Evolutionary conservation across 2,113 vertebrate genomes (phyloP), one percentile per base, ranked within the genome.

Genomic region (Anseranas semipalmata): DNA sequence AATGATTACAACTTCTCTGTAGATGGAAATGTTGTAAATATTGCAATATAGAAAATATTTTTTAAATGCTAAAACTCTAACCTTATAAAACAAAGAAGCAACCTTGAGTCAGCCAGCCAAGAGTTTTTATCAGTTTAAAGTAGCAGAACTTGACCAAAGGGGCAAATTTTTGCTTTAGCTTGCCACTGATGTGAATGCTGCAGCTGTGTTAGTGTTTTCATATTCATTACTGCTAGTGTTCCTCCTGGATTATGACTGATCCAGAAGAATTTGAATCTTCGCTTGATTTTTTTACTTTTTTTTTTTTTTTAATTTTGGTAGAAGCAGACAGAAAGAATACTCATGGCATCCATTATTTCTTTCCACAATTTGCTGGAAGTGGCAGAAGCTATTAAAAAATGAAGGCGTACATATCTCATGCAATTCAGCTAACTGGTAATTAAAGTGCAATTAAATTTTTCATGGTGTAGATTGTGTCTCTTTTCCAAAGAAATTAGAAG

Each of bases 361-460:
- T 95, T 92, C 93, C 75, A 90, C 85, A 96, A 88, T 97, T 97
- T 98, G 55, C 90, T 96, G 89, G 79, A 97, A 97, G 87, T 94
- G 81, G 71, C 95, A 97, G 95, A 97, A 94, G 80, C 94, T 97
- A 95, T 97, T 97, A 97, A 97, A 97, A 97, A 96, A 95, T 83
- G 90, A 98, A 98, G 95, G 85, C 95, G 90, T 93, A 67, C 77
- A 91, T 97, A 97, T 97, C 97, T 98, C 93, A 95, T 91, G 91
- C 81, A 96, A 83, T 95, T 98, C 97, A 96, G 86, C 91, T 97
- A 96, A 96, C 87, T 97, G 90, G 89, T 97, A 98, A 97, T 98
- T 97, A 97, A 98, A 97, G 94, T 89, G 83, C 91, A 96, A 97
- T 98, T 98, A 97, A 95, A 96, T 98, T 98, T 97, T 98, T 96